A percentile compares a stretch with the other conserved stretches of the same genome.
Evolutionary conservation across 2,113 vertebrate species (phyloP).

Genomic region (Oncorhynchus mykiss): DNA sequence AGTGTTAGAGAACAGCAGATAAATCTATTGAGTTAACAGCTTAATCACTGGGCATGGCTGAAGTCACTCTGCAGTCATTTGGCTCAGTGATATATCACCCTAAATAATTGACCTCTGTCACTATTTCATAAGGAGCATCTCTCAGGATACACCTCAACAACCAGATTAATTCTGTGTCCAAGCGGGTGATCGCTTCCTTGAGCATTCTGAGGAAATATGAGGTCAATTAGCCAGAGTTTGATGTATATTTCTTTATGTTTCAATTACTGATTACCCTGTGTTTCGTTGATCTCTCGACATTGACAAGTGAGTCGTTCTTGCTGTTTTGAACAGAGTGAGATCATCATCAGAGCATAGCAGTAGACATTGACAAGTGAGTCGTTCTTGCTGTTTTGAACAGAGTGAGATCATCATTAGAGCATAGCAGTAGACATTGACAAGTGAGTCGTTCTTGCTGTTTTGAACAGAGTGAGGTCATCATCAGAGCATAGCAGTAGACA

Average conservation of each 20-base stretch:
- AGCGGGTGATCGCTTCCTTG: constrained; percentile 40
- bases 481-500: too few relatives aligned
- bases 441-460: too few relatives aligned
- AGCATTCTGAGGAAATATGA: constrained; percentile 21
- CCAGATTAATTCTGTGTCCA: constrained; percentile 40
- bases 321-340: not conserved
- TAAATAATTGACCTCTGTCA: constrained; percentile 54
- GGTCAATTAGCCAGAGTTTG: not conserved
- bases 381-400: not conserved
- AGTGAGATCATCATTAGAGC: not conserved
- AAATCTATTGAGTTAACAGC: constrained; percentile 47
- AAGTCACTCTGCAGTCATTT: constrained; percentile 49
- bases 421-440: not conserved
- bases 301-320: not conserved
- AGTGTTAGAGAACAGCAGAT: constrained; percentile 37
- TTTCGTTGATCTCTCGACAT: constrained; percentile 2
- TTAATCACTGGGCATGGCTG: constrained; percentile 47
- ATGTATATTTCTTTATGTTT: not conserved
- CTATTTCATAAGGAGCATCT: constrained; percentile 42
- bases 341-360: not conserved
- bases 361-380: too few relatives aligned
- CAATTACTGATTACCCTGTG: constrained; percentile 7
- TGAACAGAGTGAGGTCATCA: too few relatives aligned
- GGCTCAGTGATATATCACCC: constrained; percentile 45
- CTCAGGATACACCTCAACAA: constrained; percentile 27